A percentile compares a stretch with the other conserved stretches of the same genome.
phyloP scores from a whole-genome alignment of 2,888 invertebrate genomes.

The Sarcophaga caerulescens region DNA sequence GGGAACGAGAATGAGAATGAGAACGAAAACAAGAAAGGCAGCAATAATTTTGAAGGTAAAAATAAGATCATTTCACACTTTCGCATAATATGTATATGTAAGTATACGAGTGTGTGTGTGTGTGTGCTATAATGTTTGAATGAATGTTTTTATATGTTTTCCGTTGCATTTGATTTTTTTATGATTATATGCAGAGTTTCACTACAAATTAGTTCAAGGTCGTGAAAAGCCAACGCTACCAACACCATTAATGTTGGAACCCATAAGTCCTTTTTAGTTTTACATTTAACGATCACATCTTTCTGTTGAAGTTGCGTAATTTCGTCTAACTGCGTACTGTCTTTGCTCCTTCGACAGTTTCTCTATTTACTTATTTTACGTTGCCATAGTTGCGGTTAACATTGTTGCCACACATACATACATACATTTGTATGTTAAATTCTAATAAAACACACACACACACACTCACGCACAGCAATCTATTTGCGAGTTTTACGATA shows the following conservation, averaged over 20 bases:
- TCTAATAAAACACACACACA: conserved; percentile 25
- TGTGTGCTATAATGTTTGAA: background rate
- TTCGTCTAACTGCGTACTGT: conserved; percentile 29
- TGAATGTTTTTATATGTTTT: background rate
- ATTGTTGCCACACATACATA: conserved; percentile 24
- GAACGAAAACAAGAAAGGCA: background rate
- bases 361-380: conserved; percentile 17
- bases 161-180: conserved; percentile 18
- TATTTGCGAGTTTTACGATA: conserved; percentile 52
- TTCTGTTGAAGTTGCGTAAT: conserved; percentile 49
- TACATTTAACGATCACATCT: conserved; percentile 41
- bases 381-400: background rate
- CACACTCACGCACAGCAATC: conserved; percentile 2
- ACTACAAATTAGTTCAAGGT: conserved; percentile 72
- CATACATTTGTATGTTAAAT: conserved; percentile 21
- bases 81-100: conserved; percentile 25
- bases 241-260: background rate
- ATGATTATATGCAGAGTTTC: conserved; percentile 1
- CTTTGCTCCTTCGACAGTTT: conserved; percentile 22
- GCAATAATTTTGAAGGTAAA: conserved; percentile 30
- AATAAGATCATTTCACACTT: conserved; percentile 50
- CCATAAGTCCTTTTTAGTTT: conserved; percentile 42
- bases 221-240: conserved; percentile 38
- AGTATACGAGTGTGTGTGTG: background rate
- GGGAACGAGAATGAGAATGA: too few relatives aligned